These are phyloP conservation scores for Rhipidura dahli DNA, from an alignment of 2,113 vertebrate species.

Conservation along the genomic window DNA sequence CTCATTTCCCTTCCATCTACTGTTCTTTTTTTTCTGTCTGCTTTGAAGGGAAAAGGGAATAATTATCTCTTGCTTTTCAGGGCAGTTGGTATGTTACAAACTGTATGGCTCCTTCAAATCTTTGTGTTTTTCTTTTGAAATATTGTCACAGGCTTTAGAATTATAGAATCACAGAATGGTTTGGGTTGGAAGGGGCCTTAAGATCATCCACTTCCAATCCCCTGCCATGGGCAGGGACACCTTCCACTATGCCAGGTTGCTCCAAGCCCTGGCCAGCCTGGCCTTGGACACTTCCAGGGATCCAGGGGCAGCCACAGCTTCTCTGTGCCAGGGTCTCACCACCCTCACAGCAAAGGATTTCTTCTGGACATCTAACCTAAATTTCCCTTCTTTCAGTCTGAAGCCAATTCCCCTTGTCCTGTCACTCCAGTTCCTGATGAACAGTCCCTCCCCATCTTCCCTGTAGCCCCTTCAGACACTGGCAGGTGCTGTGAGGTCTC, in stretches of 20 bases:
- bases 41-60: constrained; percentile 1
- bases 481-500: neutral
- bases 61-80: constrained; percentile 18
- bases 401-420: neutral
- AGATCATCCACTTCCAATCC: neutral
- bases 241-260: neutral
- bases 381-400: neutral
- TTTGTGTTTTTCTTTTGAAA: neutral
- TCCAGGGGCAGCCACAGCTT: neutral
- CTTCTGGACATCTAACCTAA: neutral
- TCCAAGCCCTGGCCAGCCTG: rapidly evolving
- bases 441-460: neutral
- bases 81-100: neutral
- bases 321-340: neutral
- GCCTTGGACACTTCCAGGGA: neutral
- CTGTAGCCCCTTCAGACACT: neutral
- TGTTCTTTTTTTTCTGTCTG: neutral
- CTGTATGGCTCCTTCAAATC: neutral
- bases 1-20: constrained; percentile 25
- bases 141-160: neutral
- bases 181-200: neutral
- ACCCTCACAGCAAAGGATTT: neutral
- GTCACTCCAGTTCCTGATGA: neutral
- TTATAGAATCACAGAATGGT: neutral
- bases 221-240: neutral